Conservation (phyloP, 35 echinoderm and acorn worm genomes). For the Chiridota heheva region DNA sequence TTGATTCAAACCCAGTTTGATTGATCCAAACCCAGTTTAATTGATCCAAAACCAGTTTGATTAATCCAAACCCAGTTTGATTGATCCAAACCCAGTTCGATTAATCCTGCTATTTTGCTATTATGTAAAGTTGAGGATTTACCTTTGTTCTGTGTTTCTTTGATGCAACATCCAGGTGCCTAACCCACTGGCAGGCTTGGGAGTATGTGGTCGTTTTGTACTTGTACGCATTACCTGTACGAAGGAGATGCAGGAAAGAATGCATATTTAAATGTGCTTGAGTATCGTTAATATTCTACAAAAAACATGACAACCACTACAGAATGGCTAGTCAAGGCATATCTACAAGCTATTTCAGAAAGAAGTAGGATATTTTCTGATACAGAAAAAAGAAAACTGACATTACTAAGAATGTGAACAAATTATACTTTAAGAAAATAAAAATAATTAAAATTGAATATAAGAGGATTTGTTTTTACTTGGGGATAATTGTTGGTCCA, state of each 20-base stretch:
- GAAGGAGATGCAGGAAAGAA: slow-evolving; percentile 10
- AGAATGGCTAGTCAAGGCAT: neutral
- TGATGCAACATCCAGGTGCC: slow-evolving; percentile 85
- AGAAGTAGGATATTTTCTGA: neutral
- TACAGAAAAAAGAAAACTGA: no score
- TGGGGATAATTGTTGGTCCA: no score
- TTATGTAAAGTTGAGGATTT: neutral
- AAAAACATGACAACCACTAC: neutral
- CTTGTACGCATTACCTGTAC: slow-evolving; percentile 89
- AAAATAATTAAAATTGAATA: no score
- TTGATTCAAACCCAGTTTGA: no score
- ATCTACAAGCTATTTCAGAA: neutral
- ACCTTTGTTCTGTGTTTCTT: slow-evolving; percentile 96
- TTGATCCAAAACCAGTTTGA: no score
- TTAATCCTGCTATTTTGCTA: no score
- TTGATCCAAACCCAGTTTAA: no score
- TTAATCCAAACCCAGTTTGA: no score
- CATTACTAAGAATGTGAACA: no score
- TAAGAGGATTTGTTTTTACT: no score
- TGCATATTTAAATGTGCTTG: neutral
- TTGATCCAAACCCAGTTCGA: no score
- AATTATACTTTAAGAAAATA: no score
- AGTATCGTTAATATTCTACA: neutral
- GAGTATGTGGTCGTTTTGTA: slow-evolving; percentile 85
- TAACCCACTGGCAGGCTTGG: slow-evolving; percentile 83